Evolutionary conservation across 2,888 invertebrate genomes (phyloP).

Genomic region (Plemyria rubiginata): DNA sequence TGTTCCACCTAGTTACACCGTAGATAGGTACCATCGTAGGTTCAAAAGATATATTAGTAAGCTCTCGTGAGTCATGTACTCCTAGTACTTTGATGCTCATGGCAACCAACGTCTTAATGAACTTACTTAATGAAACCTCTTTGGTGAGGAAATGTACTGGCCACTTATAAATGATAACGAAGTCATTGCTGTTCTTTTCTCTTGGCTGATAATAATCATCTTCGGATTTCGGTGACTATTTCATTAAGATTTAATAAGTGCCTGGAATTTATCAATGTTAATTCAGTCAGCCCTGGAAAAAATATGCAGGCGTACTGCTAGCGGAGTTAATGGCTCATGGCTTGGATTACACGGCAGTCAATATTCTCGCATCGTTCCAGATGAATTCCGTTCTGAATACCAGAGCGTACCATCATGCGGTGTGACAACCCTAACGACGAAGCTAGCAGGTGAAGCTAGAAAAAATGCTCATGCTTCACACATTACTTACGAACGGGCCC

Average conservation of each 20-base stretch:
- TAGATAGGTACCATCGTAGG: too few relatives aligned
- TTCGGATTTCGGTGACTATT: too few relatives aligned
- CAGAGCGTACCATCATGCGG: slow-evolving; percentile 8
- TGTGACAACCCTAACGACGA: slow-evolving; percentile 17
- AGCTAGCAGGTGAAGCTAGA: slow-evolving; percentile 3
- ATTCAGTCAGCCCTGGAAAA: slow-evolving; percentile 13
- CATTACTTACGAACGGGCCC: background rate
- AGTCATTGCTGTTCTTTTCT: too few relatives aligned
- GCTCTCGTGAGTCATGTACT: too few relatives aligned
- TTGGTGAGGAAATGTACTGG: too few relatives aligned
- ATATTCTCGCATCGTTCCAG: slow-evolving; percentile 27
- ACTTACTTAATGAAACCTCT: too few relatives aligned
- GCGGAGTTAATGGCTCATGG: slow-evolving; percentile 35
- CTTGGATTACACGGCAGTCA: slow-evolving; percentile 22
- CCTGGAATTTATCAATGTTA: background rate
- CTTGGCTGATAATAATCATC: too few relatives aligned
- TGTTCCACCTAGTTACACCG: too few relatives aligned
- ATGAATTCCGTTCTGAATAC: slow-evolving; percentile 19
- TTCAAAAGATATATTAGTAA: too few relatives aligned
- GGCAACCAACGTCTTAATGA: too few relatives aligned
- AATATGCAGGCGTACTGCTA: slow-evolving; percentile 9
- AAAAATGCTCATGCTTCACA: background rate
- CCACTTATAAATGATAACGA: too few relatives aligned
- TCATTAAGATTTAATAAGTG: background rate
- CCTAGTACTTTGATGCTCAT: too few relatives aligned